Percentiles rank a stretch among this genome's conserved stretches.
Evolutionary conservation across 2,888 invertebrate genomes (phyloP).

Genomic region (Caenorhabditis sp.): DNA sequence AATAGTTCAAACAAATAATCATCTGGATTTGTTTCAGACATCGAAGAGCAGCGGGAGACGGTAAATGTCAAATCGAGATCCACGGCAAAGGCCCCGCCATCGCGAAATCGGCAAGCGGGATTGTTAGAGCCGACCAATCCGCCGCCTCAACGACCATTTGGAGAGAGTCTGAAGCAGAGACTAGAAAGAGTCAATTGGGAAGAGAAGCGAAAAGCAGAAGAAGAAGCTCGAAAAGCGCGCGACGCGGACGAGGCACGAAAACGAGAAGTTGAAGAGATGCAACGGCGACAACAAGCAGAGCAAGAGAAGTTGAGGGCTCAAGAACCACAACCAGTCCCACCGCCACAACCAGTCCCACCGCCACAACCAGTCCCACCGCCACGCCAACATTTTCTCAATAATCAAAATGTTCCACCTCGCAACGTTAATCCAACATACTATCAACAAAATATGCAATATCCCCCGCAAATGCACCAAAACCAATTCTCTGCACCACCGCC

Average conservation of each 20-base stretch:
- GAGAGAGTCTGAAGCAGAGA: no score
- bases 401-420: not conserved
- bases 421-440: no score
- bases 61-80: not conserved
- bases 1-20: no score
- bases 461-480: no score
- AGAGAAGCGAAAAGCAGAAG: not conserved
- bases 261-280: no score
- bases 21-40: not conserved
- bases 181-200: not conserved
- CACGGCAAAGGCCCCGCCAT: not conserved
- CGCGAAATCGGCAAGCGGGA: not conserved
- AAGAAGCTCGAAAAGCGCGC: not conserved
- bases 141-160: no score
- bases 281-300: no score
- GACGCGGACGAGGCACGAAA: no score
- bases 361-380: not conserved
- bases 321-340: no score
- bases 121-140: not conserved
- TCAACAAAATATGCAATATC: no score
- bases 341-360: not conserved
- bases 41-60: not conserved
- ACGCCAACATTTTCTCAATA: not conserved
- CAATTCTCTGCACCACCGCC: no score
- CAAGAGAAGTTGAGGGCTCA: no score